Conservation (phyloP, 1,140 invertebrate genomes). For the Gryllus bimaculatus region DNA sequence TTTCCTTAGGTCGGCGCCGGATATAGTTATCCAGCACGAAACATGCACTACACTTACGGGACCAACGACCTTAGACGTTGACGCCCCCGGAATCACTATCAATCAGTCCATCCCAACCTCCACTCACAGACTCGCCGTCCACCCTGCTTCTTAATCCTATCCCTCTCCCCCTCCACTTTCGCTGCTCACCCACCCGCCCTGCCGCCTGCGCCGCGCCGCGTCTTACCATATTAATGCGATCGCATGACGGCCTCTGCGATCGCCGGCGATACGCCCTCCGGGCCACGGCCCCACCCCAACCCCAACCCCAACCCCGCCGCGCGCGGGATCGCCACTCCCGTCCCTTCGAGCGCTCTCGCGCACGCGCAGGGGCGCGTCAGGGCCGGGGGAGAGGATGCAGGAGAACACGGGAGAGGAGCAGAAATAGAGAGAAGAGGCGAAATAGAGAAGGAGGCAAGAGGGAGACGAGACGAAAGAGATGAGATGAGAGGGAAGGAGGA, state of each 20-base stretch:
- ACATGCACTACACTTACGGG: no score
- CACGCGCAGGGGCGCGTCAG: neutral
- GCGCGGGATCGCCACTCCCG: neutral
- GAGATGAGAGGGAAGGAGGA: no score
- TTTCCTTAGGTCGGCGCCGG: no score
- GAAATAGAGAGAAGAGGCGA: neutral
- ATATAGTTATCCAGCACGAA: no score
- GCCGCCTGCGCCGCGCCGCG: no score
- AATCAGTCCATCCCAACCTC: no score
- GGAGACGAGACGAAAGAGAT: neutral
- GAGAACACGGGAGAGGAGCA: neutral
- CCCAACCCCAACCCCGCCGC: neutral
- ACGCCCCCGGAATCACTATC: no score
- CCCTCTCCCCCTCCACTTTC: no score
- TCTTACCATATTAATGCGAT: constrained; percentile 1
- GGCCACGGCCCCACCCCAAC: neutral
- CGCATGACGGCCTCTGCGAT: neutral
- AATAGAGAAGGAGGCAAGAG: neutral
- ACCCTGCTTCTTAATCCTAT: no score
- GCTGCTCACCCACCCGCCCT: no score
- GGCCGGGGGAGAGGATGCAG: neutral
- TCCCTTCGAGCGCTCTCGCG: neutral
- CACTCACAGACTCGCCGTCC: no score
- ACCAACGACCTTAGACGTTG: no score
- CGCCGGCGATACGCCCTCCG: neutral